Evolutionary conservation across 2,888 invertebrate genomes (phyloP).

Genomic region (Drosophila prostipennis): DNA sequence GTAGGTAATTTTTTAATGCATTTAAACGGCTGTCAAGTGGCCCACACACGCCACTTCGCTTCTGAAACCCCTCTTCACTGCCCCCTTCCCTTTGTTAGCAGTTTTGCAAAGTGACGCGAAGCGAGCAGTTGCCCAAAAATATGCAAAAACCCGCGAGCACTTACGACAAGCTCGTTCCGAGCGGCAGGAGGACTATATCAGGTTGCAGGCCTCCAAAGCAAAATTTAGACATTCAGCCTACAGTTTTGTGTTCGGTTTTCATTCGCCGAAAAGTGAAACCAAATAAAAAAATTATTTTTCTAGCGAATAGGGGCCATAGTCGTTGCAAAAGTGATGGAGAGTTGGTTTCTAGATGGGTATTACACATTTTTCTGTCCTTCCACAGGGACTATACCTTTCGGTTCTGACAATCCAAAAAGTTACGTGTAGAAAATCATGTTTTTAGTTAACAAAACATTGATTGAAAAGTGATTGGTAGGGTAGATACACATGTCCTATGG

Average conservation of each 20-base stretch:
- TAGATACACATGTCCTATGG: neutral
- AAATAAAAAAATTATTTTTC: constrained; percentile 17
- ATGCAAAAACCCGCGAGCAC: constrained; percentile 56
- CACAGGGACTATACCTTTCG: neutral
- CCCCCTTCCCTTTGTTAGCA: constrained; percentile 43
- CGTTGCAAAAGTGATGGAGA: constrained; percentile 3
- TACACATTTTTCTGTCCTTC: neutral
- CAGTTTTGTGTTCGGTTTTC: constrained; percentile 40
- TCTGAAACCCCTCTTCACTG: constrained; percentile 5
- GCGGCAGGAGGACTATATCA: constrained; percentile 23
- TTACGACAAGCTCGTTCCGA: constrained; percentile 19
- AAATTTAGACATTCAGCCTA: constrained; percentile 63
- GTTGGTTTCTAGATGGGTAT: neutral
- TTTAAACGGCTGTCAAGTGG: constrained; percentile 78
- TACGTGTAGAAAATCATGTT: neutral
- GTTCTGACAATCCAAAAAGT: too few relatives aligned
- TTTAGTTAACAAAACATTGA: neutral
- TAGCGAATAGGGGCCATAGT: neutral
- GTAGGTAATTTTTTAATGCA: constrained; percentile 73
- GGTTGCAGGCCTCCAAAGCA: constrained; percentile 22
- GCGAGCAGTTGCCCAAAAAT: constrained; percentile 51
- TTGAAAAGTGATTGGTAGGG: neutral
- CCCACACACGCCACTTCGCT: constrained; percentile 43
- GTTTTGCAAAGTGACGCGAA: constrained; percentile 31
- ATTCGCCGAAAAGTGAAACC: constrained; percentile 49